Percentiles rank a stretch among this genome's conserved stretches.
Evolutionary conservation across 2,888 invertebrate genomes (phyloP).

Genomic region (Panorpa germanica): DNA sequence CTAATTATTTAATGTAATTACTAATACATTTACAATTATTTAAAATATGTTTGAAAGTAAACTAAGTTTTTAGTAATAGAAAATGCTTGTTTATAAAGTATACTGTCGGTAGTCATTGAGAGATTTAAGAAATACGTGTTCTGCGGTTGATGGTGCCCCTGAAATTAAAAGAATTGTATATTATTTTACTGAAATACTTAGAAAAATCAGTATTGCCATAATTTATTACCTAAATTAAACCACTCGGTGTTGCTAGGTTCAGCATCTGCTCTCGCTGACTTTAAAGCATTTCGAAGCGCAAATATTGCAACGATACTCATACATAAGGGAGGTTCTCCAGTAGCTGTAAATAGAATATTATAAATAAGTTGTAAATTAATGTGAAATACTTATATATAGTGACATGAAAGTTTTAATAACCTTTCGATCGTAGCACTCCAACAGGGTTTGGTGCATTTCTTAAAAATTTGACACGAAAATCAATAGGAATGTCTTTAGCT

Average conservation of each 20-base stretch:
- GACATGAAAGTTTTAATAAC: slow-evolving; percentile 26
- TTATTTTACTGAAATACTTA: too few species aligned
- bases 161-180: too few species aligned
- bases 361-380: slow-evolving; percentile 1
- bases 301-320: slow-evolving; percentile 33
- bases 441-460: slow-evolving; percentile 41
- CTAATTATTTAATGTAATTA: too few species aligned
- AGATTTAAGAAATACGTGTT: slow-evolving; percentile 17
- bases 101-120: too few species aligned
- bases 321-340: slow-evolving; percentile 44
- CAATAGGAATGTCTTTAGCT: slow-evolving; percentile 57
- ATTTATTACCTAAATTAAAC: too few species aligned
- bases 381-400: too few species aligned
- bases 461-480: slow-evolving; percentile 49
- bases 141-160: slow-evolving; percentile 19
- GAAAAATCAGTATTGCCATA: too few species aligned
- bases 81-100: too few species aligned
- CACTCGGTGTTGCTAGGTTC: slow-evolving; percentile 30
- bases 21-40: too few species aligned
- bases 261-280: slow-evolving; percentile 43
- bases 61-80: too few species aligned
- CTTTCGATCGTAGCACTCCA: slow-evolving; percentile 57
- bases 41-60: too few species aligned
- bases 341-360: slow-evolving; percentile 25
- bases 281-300: slow-evolving; percentile 48